These are phyloP conservation scores for Tipula unca DNA, from an alignment of 2,888 invertebrate genomes.

Conservation along the genomic window DNA sequence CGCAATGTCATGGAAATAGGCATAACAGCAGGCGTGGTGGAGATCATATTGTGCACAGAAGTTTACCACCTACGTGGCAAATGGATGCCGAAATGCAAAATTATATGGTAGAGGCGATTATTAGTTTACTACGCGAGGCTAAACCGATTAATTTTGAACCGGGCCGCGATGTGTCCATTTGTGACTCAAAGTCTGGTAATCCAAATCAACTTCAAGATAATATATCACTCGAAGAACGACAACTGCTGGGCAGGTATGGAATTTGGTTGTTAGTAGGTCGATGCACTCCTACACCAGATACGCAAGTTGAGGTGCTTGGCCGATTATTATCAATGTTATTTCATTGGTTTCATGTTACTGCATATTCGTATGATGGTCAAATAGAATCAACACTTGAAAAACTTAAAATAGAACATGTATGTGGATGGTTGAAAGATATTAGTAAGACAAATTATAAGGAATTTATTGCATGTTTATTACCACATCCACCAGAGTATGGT, in stretches of 20 bases:
- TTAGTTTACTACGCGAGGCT: conserved; percentile 87
- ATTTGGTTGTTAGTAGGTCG: conserved; percentile 95
- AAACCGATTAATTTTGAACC: conserved; percentile 66
- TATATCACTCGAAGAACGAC: conserved; percentile 75
- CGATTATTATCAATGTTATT: conserved; percentile 92
- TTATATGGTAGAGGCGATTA: conserved; percentile 89
- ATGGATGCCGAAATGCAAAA: conserved; percentile 87
- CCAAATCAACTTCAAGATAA: conserved; percentile 49
- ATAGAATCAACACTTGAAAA: conserved; percentile 83
- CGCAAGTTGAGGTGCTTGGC: conserved; percentile 73
- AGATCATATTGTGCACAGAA: conserved; percentile 85
- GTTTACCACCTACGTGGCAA: conserved; percentile 78
- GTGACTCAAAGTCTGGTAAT: conserved; percentile 40
- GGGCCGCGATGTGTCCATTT: conserved; percentile 44
- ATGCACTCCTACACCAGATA: conserved; percentile 71
- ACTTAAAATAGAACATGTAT: conserved; percentile 85
- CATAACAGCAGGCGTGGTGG: conserved; percentile 81
- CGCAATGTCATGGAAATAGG: conserved; percentile 79
- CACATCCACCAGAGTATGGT: conserved; percentile 93
- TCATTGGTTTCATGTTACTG: conserved; percentile 99
- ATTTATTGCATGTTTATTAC: conserved; percentile 86
- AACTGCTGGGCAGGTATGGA: conserved; percentile 87
- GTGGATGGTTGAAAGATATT: conserved; percentile 82
- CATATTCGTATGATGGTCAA: conserved; percentile 86
- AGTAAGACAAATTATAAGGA: conserved; percentile 77